Percentiles rank a stretch among this genome's conserved stretches.
phyloP scores from a whole-genome alignment of 2,888 invertebrate genomes.

The Oasisia sp. region DNA sequence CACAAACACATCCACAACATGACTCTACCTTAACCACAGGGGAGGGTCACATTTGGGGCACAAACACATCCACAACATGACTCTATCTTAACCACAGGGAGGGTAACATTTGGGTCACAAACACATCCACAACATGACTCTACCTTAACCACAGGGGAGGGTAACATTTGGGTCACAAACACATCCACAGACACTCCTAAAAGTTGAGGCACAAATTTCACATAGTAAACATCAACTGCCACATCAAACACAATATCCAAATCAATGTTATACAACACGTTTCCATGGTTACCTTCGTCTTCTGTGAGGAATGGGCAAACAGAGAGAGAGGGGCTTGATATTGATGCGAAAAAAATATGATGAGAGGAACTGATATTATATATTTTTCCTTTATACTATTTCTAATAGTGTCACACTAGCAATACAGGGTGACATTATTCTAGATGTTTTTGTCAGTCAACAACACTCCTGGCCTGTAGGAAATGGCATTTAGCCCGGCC shows the following conservation, averaged over 20 bases:
- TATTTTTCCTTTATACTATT: not conserved
- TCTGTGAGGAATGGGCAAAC: not conserved
- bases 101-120: not conserved
- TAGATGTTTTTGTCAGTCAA: too few species aligned
- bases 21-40: too few species aligned
- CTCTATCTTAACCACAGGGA: too few species aligned
- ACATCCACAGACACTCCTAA: not conserved
- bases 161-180: slow-evolving; percentile 5
- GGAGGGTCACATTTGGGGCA: too few species aligned
- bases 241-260: not conserved
- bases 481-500: too few species aligned
- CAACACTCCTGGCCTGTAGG: too few species aligned
- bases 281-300: slow-evolving; percentile 17
- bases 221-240: not conserved
- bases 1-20: too few species aligned
- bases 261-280: not conserved
- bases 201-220: not conserved
- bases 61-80: too few species aligned
- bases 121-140: not conserved
- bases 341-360: not conserved
- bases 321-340: not conserved
- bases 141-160: too few species aligned
- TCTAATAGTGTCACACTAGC: too few species aligned
- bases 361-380: not conserved
- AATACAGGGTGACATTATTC: too few species aligned